Evolutionary conservation across 2,797 vertebrate species (phyloP), one percentile per base, ranked within the genome.

Genomic region (Octomys mimax): DNA sequence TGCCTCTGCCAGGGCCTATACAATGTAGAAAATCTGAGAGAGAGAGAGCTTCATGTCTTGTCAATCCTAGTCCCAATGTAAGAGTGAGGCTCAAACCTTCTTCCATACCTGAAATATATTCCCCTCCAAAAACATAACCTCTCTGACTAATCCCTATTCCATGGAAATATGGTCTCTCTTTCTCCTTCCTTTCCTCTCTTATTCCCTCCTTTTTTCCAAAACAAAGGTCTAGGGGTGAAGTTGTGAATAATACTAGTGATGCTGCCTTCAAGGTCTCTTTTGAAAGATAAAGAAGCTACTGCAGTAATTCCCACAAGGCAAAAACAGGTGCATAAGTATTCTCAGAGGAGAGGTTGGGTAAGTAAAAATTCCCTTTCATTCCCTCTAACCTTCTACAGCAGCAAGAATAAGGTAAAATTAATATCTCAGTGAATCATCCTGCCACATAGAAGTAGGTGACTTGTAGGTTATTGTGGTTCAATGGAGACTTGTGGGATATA

Each of bases 371-470:
- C 39, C 59, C 59, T 94, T 96, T 90, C 87, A 77, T 94, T 88
- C n/a, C 94, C 86, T 85, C 28, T 86, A 75, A 95, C 95, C 18
- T 94, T 64, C 87, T 90, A 78, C 11, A 89, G 93, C 79, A 94
- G 79, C 36, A 94, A 95, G 94, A 94, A 97, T 85, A 94, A 92
- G 71, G 90, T 96, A 93, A 95, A 96, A 95, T 97, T 96, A 94
- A 87, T 94, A 94, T 96, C 85, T 96, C 93, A 93, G 64, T 97
- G 92, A 97, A 97, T 97, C 92, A 97, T 96, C 57, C 85, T 95
- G 90, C 88, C 79, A 88, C n/a, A 94, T n/a, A 94, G 81, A 96
- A 86, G 87, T 96, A 95, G 82, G 92, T 95, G 89, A 97, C 96
- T 95, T 95, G 87, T 95, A 97, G 95, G 93, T 97, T 95, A 97